Evolutionary conservation across 1,140 invertebrate species (phyloP).

Genomic region (Hestina assimilis): DNA sequence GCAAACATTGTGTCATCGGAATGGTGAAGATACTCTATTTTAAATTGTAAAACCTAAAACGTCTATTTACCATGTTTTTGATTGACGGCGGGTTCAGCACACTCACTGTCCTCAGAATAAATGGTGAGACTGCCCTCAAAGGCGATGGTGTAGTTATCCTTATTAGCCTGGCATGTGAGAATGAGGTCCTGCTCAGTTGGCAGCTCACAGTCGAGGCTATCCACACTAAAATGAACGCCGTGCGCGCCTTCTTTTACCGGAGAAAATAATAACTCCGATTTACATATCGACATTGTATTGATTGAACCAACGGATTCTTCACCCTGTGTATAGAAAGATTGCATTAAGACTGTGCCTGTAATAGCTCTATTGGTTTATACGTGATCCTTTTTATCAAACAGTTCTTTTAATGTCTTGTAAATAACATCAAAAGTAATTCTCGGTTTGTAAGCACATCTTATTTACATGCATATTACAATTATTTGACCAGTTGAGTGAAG

Average conservation of each 20-base stretch:
- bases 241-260: slow-evolving; percentile 90
- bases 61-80: slow-evolving; percentile 63
- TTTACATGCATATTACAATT: slow-evolving; percentile 19
- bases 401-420: background rate
- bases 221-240: slow-evolving; percentile 90
- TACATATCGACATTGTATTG: slow-evolving; percentile 91
- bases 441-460: background rate
- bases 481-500: slow-evolving; percentile 16
- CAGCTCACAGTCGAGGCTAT: slow-evolving; percentile 92
- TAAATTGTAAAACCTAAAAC: background rate
- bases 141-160: slow-evolving; percentile 96
- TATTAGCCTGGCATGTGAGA: slow-evolving; percentile 92
- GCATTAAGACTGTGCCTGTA: background rate
- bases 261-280: slow-evolving; percentile 93
- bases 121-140: slow-evolving; percentile 93
- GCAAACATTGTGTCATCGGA: slow-evolving; percentile 44
- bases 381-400: background rate
- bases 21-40: background rate
- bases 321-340: slow-evolving; percentile 72
- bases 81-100: slow-evolving; percentile 69
- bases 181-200: slow-evolving; percentile 89
- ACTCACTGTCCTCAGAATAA: slow-evolving; percentile 89
- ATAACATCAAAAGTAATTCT: background rate
- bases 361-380: background rate
- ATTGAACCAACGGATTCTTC: slow-evolving; percentile 87